These are phyloP conservation scores for Bufo gargarizans DNA, from an alignment of 2,113 vertebrate genomes.

Conservation along the genomic window DNA sequence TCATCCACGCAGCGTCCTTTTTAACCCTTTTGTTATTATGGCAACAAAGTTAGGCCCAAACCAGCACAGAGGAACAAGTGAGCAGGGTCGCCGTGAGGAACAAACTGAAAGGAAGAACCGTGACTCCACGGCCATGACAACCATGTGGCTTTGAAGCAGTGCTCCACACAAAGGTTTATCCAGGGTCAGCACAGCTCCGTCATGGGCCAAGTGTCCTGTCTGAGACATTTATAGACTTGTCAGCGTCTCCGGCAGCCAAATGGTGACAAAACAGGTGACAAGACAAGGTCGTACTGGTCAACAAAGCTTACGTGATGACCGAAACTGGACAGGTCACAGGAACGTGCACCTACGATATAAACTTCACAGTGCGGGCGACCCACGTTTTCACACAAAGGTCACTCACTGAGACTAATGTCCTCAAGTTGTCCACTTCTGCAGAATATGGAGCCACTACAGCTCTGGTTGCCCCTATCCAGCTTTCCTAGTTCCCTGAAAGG, in stretches of 20 bases:
- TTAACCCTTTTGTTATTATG: constrained; percentile 36
- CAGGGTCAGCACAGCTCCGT: not conserved
- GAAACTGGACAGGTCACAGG: not conserved
- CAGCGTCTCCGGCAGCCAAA: not conserved
- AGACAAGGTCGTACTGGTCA: not conserved
- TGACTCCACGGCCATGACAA: not conserved
- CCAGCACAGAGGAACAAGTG: not conserved
- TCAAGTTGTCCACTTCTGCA: too few relatives aligned
- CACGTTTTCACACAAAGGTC: too few relatives aligned
- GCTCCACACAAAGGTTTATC: not conserved
- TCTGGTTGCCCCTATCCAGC: too few relatives aligned
- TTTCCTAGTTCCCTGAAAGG: too few relatives aligned
- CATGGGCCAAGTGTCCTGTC: constrained; percentile 16
- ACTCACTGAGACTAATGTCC: too few relatives aligned
- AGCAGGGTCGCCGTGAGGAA: not conserved
- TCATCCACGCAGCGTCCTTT: constrained; percentile 30
- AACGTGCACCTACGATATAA: too few relatives aligned
- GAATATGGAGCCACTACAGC: too few relatives aligned
- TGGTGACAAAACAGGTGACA: constrained; percentile 8
- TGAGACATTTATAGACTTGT: constrained; percentile 24
- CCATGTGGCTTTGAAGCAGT: too few relatives aligned
- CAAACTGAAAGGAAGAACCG: not conserved
- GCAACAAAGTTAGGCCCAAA: constrained; percentile 32
- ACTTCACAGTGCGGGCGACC: too few relatives aligned
- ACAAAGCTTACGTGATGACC: not conserved